Evolutionary conservation across 2,888 invertebrate genomes (phyloP).

Genomic region (Catocala fraxini): DNA sequence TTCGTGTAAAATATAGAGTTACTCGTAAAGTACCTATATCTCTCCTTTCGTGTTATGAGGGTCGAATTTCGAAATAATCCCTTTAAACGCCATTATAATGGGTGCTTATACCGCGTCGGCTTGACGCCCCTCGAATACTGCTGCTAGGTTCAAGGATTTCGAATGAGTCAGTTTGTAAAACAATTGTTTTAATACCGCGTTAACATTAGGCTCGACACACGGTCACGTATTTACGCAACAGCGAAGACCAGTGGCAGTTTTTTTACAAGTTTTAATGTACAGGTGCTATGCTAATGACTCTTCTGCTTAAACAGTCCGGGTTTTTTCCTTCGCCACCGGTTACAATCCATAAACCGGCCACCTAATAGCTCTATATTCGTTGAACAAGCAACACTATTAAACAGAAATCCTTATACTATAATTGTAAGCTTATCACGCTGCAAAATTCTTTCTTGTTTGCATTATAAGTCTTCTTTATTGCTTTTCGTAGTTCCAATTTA

Average conservation of each 20-base stretch:
- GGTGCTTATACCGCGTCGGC: constrained; percentile 22
- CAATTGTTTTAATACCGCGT: constrained; percentile 34
- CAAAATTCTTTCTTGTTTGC: constrained; percentile 29
- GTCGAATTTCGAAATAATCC: constrained; percentile 33
- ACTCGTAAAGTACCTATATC: constrained; percentile 30
- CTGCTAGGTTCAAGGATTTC: constrained; percentile 32
- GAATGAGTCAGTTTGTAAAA: constrained; percentile 38
- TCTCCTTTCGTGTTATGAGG: constrained; percentile 28
- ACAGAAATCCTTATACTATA: constrained; percentile 10
- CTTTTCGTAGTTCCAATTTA: constrained; percentile 34
- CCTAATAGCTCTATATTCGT: constrained; percentile 14
- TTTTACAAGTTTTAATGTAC: constrained; percentile 24
- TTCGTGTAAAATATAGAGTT: constrained; percentile 14
- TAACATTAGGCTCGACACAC: constrained; percentile 30
- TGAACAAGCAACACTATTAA: constrained; percentile 12
- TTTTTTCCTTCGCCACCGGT: constrained; percentile 28
- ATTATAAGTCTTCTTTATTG: constrained; percentile 27
- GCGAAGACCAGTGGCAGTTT: constrained; percentile 25
- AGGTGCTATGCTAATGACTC: constrained; percentile 46
- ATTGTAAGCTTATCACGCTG: constrained; percentile 23
- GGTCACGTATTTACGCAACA: constrained; percentile 32
- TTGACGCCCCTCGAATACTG: constrained; percentile 24
- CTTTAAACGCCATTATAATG: constrained; percentile 33
- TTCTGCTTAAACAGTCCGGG: constrained; percentile 32
- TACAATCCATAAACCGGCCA: constrained; percentile 28